Conservation (phyloP, 1,140 invertebrate genomes). For the Drosophila navojoa region DNA sequence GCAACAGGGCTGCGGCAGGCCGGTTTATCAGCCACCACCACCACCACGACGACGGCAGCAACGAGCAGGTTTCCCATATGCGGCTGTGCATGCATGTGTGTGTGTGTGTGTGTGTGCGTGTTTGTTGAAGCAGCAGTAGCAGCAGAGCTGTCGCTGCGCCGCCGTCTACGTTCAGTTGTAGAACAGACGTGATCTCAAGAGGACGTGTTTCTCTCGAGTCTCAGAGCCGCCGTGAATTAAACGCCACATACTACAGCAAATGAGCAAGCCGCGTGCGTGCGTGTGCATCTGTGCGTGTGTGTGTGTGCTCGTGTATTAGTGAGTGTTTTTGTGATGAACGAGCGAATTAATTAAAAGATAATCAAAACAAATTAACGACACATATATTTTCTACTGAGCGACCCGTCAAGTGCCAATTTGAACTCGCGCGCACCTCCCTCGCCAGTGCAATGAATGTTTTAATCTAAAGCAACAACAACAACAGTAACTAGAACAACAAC, state of each 20-base stretch:
- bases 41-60: constrained; percentile 11
- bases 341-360: constrained; percentile 80
- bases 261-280: constrained; percentile 43
- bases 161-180: constrained; percentile 70
- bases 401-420: constrained; percentile 38
- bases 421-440: constrained; percentile 27
- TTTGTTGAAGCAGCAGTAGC: constrained; percentile 22
- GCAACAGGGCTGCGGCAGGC: constrained; percentile 18
- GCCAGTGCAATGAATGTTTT: constrained; percentile 59
- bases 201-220: constrained; percentile 73
- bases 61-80: neutral
- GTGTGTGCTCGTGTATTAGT: constrained; percentile 39
- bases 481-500: neutral
- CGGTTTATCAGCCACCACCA: constrained; percentile 69
- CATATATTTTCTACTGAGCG: constrained; percentile 40
- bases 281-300: constrained; percentile 16
- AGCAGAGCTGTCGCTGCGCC: constrained; percentile 17
- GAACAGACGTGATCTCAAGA: constrained; percentile 83
- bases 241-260: constrained; percentile 28
- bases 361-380: constrained; percentile 74
- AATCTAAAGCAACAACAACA: constrained; percentile 28
- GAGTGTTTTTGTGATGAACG: constrained; percentile 60
- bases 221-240: constrained; percentile 35
- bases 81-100: constrained; percentile 9
- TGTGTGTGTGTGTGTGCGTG: constrained; percentile 16